Conservation (phyloP, 2,797 vertebrate genomes). For the Labeo calbasu region DNA sequence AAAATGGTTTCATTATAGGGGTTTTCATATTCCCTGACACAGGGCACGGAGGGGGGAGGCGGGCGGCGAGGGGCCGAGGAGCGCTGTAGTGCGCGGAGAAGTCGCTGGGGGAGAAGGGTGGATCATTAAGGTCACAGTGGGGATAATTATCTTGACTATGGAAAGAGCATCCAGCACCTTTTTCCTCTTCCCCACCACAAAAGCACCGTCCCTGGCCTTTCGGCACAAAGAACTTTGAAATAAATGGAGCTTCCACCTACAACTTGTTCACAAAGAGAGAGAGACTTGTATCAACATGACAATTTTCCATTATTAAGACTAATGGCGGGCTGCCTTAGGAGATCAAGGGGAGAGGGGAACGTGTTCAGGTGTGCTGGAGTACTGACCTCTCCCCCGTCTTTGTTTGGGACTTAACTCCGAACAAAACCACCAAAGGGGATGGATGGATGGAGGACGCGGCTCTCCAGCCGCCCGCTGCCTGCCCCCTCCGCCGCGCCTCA, state of each 20-base stretch:
- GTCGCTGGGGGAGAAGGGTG: conserved; percentile 98
- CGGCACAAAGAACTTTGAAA: conserved; percentile 99
- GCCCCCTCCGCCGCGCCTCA: conserved; percentile 84
- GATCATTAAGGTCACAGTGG: conserved; percentile 99
- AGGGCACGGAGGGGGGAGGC: conserved; percentile 80
- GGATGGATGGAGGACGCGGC: conserved; percentile 87
- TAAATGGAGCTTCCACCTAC: conserved; percentile 99
- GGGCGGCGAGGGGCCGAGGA: conserved; percentile 73
- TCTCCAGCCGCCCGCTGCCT: conserved; percentile 88
- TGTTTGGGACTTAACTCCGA: conserved; percentile 99
- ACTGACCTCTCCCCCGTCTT: conserved; percentile 99
- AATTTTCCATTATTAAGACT: conserved; percentile 99
- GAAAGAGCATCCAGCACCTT: conserved; percentile 99
- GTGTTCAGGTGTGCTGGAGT: conserved; percentile 99
- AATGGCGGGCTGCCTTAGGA: conserved; percentile 99
- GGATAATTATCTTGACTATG: conserved; percentile 99
- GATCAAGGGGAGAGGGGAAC: conserved; percentile 97
- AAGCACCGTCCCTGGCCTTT: conserved; percentile 99
- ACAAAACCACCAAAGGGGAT: conserved; percentile 87
- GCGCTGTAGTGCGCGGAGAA: conserved; percentile 89
- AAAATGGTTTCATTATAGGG: conserved; percentile 99
- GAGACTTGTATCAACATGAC: conserved; percentile 99
- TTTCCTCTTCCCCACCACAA: conserved; percentile 96
- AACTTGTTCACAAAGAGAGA: conserved; percentile 94
- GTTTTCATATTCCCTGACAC: conserved; percentile 99